These are phyloP conservation scores for Mesaphorura yosii DNA, from an alignment of 1,140 invertebrate species.

Conservation along the genomic window DNA sequence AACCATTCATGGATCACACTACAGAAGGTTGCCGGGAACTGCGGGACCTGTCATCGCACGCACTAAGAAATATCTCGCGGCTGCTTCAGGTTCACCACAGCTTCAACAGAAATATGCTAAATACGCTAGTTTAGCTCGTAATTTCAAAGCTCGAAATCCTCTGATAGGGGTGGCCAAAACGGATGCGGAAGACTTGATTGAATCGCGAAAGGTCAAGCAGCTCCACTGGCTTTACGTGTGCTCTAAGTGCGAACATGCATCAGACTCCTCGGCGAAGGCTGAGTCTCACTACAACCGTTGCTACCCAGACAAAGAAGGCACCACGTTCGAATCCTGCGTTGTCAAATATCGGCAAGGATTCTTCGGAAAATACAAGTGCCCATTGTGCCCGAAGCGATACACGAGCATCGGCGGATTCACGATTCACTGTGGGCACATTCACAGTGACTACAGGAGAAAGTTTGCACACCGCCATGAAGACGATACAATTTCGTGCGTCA, in stretches of 20 bases:
- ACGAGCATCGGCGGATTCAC: slow-evolving; percentile 15
- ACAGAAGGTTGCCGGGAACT: background rate
- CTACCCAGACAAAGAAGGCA: slow-evolving; percentile 14
- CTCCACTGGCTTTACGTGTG: slow-evolving; percentile 29
- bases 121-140: background rate
- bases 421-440: slow-evolving; percentile 27
- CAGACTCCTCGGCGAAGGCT: slow-evolving; percentile 18
- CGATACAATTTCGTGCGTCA: slow-evolving; percentile 15
- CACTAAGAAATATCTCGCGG: background rate
- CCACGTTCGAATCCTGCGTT: slow-evolving; percentile 19
- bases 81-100: background rate
- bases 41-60: background rate
- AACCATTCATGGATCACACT: slow-evolving; percentile 11
- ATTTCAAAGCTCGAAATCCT: background rate
- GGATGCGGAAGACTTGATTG: slow-evolving; percentile 10
- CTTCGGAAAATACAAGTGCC: slow-evolving; percentile 22
- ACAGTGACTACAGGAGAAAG: slow-evolving; percentile 13
- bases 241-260: slow-evolving; percentile 13
- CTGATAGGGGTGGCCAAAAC: slow-evolving; percentile 9
- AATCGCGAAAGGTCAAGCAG: slow-evolving; percentile 21
- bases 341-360: slow-evolving; percentile 29
- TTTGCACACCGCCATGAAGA: slow-evolving; percentile 11
- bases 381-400: slow-evolving; percentile 26
- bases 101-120: slow-evolving; percentile 2
- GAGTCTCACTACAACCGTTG: slow-evolving; percentile 17